Conservation (phyloP, 2,113 vertebrate genomes). For the human region GRCh38 chr4:29089501-29090000, state of each 20-base stretch:
- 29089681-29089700: not conserved
- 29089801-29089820: not conserved
- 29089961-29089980: not conserved
- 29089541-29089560: not conserved
- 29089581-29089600: not conserved
- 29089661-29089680: not conserved
- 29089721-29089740: not conserved
- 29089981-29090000: not conserved
- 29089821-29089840: not conserved
- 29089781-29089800: not conserved
- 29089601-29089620: too few relatives aligned
- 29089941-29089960: not conserved
- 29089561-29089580: not conserved
- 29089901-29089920: not conserved
- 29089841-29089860: not conserved
- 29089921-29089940: not conserved
- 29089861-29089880: not conserved
- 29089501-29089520: not conserved
- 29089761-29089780: not conserved
- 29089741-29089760: not conserved
- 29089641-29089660: not conserved
- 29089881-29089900: not conserved
- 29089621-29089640: not conserved
- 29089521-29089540: not conserved
- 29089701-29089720: not conserved